These are phyloP conservation scores for Nephrotoma flavescens DNA, from an alignment of 2,888 invertebrate species.

Conservation along the genomic window DNA sequence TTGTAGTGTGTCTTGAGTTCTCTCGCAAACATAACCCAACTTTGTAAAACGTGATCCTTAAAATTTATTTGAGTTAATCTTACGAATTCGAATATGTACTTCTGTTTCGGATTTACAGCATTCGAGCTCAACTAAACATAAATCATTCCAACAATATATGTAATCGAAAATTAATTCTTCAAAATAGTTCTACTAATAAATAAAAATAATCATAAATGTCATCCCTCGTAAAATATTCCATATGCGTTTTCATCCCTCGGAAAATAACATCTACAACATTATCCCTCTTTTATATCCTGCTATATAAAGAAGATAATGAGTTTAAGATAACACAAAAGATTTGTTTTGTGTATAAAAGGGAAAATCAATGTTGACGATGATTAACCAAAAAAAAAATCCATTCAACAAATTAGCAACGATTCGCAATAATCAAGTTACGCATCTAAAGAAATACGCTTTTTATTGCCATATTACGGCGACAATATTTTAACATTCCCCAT, in stretches of 20 bases:
- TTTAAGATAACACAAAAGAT: neutral
- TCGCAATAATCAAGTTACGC: conserved; percentile 20
- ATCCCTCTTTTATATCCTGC: neutral
- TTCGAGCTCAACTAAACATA: neutral
- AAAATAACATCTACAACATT: neutral
- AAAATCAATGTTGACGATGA: neutral
- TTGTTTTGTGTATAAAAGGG: neutral
- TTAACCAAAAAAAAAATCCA: neutral
- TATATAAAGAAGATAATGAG: neutral
- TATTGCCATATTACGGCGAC: neutral
- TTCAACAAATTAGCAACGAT: conserved; percentile 19
- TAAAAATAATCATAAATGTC: neutral
- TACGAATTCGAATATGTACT: too few relatives aligned
- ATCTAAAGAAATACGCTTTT: conserved; percentile 14
- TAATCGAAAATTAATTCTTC: neutral
- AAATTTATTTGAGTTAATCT: too few relatives aligned
- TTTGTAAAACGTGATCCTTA: too few relatives aligned
- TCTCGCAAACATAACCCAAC: too few relatives aligned
- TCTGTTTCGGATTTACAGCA: too few relatives aligned
- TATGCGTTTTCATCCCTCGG: neutral
- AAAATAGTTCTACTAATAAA: neutral
- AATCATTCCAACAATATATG: neutral
- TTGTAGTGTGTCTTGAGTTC: too few relatives aligned
- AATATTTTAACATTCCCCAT: neutral
- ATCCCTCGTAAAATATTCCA: neutral